Evolutionary conservation across 2,797 vertebrate species (phyloP).

Genomic region (Anolis apletophallus): DNA sequence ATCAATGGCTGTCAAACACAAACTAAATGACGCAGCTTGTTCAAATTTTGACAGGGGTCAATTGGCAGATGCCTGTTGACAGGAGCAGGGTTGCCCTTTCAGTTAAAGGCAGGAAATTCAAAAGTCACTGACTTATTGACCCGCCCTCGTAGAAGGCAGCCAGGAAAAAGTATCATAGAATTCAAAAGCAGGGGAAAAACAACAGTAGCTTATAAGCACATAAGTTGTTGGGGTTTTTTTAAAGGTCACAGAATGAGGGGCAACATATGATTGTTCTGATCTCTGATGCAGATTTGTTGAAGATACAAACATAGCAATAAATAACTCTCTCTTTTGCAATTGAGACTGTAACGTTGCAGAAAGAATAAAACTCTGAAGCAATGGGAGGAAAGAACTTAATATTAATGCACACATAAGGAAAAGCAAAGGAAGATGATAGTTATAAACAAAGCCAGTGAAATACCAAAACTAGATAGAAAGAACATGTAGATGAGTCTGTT

Average conservation of each 20-base stretch:
- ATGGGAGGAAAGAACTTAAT: conserved; percentile 17
- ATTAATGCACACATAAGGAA: neutral
- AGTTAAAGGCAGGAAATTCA: too few species aligned
- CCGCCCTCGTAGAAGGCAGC: too few species aligned
- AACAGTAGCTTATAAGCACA: neutral
- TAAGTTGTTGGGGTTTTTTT: too few species aligned
- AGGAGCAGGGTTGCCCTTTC: too few species aligned
- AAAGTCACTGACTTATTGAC: too few species aligned
- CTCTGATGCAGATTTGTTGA: conserved; percentile 35
- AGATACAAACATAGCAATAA: conserved; percentile 20
- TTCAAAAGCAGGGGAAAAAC: conserved; percentile 33
- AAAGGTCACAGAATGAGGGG: neutral
- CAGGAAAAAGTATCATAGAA: conserved; percentile 4
- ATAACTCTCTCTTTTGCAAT: conserved; percentile 14
- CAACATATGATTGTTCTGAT: conserved; percentile 5
- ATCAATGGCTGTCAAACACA: too few species aligned
- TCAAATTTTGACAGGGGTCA: too few species aligned
- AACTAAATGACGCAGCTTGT: too few species aligned
- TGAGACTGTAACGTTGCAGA: conserved; percentile 12
- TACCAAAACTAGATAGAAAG: conserved; percentile 28
- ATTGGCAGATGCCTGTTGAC: too few species aligned
- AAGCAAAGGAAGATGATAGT: neutral
- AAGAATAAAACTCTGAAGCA: neutral
- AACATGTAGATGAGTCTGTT: conserved; percentile 22
- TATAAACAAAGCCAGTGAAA: conserved; percentile 20